phyloP scores from a whole-genome alignment of 2,113 vertebrate species.

The Catharus bicknelli region DNA sequence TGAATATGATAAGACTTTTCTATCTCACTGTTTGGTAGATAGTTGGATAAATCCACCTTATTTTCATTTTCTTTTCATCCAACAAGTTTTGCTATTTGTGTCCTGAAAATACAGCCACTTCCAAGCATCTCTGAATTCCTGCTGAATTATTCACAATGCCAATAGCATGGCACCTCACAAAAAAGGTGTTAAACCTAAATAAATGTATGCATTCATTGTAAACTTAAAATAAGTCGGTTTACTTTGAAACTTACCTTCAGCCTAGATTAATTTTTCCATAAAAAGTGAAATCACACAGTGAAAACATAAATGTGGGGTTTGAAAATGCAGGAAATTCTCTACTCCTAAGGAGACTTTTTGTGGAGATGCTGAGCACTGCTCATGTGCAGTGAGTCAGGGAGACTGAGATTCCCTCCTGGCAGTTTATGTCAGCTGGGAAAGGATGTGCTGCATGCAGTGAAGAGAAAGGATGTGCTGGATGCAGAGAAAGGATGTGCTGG shows the following conservation, averaged over 20 bases:
- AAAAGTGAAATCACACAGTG: neutral
- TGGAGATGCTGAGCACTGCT: neutral
- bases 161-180: neutral
- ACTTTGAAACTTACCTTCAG: neutral
- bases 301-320: neutral
- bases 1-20: neutral
- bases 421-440: neutral
- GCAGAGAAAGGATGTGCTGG: too few species aligned
- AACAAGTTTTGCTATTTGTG: neutral
- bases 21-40: neutral
- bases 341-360: neutral
- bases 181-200: neutral
- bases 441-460: too few species aligned
- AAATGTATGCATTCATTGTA: neutral
- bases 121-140: neutral
- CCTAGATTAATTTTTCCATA: neutral
- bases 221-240: neutral
- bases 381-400: neutral
- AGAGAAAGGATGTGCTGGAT: too few species aligned
- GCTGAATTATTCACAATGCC: neutral
- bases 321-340: accelerated
- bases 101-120: neutral
- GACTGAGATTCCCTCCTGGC: neutral
- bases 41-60: neutral
- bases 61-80: neutral